These are phyloP conservation scores for Physeter macrocephalus DNA, from an alignment of 2,113 vertebrate species.

Conservation along the genomic window DNA sequence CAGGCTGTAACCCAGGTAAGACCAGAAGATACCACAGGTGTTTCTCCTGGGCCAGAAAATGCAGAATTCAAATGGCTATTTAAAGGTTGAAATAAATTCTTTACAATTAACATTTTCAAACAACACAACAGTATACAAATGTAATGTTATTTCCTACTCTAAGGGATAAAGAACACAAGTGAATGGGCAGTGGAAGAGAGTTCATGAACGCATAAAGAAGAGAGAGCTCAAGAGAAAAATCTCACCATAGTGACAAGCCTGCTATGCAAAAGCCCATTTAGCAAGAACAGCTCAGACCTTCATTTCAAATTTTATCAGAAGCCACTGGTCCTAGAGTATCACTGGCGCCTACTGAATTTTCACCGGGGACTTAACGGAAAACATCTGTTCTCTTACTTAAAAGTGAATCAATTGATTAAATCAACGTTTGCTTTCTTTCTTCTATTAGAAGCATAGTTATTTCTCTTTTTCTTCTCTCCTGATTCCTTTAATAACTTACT, in stretches of 20 bases:
- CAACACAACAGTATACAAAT: neutral
- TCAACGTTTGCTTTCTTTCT: constrained; percentile 73
- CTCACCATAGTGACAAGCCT: constrained; percentile 47
- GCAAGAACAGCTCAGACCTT: constrained; percentile 74
- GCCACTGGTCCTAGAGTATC: constrained; percentile 76
- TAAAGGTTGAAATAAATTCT: neutral
- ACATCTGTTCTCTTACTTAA: constrained; percentile 81
- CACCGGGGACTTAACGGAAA: constrained; percentile 78
- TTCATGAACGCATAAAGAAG: neutral
- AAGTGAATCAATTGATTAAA: constrained; percentile 83
- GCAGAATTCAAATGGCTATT: neutral
- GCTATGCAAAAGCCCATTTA: constrained; percentile 66
- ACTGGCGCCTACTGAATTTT: constrained; percentile 82
- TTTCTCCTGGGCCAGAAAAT: neutral
- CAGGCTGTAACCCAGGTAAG: neutral
- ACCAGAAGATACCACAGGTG: too few relatives aligned
- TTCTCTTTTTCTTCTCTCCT: constrained; percentile 71
- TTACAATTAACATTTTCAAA: neutral
- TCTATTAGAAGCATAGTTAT: constrained; percentile 72
- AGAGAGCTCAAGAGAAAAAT: constrained; percentile 27
- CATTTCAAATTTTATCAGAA: constrained; percentile 81
- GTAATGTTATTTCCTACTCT: neutral
- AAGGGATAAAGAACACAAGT: neutral
- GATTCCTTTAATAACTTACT: constrained; percentile 75
- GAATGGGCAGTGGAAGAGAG: neutral